Base-by-base conservation (phyloP, 35 echinoderm and acorn worm genomes). In the Strongylocentrotus purpuratus region DNA sequence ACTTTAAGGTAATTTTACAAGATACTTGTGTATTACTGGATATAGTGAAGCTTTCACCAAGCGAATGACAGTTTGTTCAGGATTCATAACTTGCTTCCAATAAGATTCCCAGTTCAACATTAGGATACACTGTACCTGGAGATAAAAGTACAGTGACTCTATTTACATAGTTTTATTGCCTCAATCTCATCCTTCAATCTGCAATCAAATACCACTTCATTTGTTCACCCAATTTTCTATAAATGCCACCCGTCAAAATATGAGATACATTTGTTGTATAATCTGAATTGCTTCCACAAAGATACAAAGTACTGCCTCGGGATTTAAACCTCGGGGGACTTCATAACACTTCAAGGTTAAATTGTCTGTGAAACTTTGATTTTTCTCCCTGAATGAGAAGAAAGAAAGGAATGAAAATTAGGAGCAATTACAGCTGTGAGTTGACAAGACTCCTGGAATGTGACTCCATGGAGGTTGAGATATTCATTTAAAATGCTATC, bases 131-230 rank as follows among this genome's bases (percentile, higher is more conserved):
- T n/a, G 28, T 78, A 78, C 65, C 22, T 28, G 28, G 25, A 78
- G 65, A 78, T 78, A 78, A 78, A 78, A 78, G 65, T 78, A 78
- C 65, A 78, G 65, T 78, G 65, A 78, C 65, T 28, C 65, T n/a
- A 78, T 78, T 78, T n/a, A 78, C 65, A 28, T 78, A 78, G 18
- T 78, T 78, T n/a, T 78, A 78, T 78, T 78, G 65, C 65, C 65
- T 78, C 65, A 28, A 78, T 78, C 65, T 78, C 65, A 78, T 78
- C 65, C 65, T n/a, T 78, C n/a, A 78, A 78, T 31, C 65, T 78
- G 65, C 65, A 78, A 78, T 78, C 65, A 78, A 78, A 78, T 78
- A n/a, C 20, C 65, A 78, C 65, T 78, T 78, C 65, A 78, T 78
- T 78, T 78, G 65, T 78, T 7, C 65, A 78, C 65, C 20, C 65